Conservation (phyloP, 2,797 vertebrate species). For the Epinephelus coioides region DNA sequence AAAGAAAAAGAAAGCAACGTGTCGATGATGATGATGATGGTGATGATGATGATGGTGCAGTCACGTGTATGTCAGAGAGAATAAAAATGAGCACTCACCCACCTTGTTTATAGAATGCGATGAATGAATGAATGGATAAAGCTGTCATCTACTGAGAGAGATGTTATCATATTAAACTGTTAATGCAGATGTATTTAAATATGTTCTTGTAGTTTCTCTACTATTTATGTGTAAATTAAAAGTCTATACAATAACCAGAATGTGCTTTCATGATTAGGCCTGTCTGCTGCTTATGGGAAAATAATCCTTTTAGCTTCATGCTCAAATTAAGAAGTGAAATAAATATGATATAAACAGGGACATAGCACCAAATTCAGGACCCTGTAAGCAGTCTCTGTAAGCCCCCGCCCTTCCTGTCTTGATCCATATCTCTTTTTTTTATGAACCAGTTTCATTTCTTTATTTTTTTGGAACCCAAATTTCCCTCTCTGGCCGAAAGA, state of each 20-base stretch:
- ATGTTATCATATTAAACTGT: slow-evolving; percentile 86
- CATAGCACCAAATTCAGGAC: no score
- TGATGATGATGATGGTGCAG: slow-evolving; percentile 40
- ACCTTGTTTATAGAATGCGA: slow-evolving; percentile 85
- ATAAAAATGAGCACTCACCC: slow-evolving; percentile 49
- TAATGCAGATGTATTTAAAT: slow-evolving; percentile 97
- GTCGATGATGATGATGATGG: neutral
- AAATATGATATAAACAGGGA: no score
- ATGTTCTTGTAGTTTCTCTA: slow-evolving; percentile 98
- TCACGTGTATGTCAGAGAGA: slow-evolving; percentile 61
- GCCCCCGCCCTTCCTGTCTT: no score
- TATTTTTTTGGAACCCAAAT: no score
- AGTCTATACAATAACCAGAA: slow-evolving; percentile 87
- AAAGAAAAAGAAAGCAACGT: slow-evolving; percentile 52
- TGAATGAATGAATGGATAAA: slow-evolving; percentile 87
- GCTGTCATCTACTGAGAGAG: slow-evolving; percentile 82
- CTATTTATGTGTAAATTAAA: slow-evolving; percentile 97
- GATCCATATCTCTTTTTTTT: no score
- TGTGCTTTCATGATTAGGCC: slow-evolving; percentile 12
- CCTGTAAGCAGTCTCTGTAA: no score
- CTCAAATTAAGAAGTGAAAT: no score
- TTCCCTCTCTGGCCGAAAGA: no score
- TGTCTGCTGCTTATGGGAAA: neutral
- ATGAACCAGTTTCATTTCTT: no score
- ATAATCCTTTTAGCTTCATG: neutral